phyloP scores from a whole-genome alignment of 1,140 invertebrate species.

The Panulirus ornatus region DNA sequence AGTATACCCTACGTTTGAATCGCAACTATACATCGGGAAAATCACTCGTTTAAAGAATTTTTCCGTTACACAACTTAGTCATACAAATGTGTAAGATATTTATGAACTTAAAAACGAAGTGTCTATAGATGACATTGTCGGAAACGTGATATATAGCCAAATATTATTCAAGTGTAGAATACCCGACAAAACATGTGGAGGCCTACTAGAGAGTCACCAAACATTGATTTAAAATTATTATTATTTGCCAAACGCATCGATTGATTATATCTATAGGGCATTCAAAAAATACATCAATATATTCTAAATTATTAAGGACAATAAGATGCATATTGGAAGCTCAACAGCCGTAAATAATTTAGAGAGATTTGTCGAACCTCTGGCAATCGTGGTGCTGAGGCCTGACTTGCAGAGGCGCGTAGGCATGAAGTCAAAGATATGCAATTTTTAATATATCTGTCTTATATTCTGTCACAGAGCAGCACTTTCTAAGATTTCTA shows the following conservation, averaged over 20 bases:
- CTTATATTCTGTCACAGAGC: too few relatives aligned
- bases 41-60: background rate
- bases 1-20: constrained; percentile 28
- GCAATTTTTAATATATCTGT: background rate
- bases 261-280: background rate
- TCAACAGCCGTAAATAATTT: background rate
- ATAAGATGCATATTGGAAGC: background rate
- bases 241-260: background rate
- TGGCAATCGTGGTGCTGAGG: constrained; percentile 27
- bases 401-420: constrained; percentile 21
- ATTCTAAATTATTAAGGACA: background rate
- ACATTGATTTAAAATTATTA: background rate
- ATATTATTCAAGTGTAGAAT: background rate
- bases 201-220: constrained; percentile 25
- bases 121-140: constrained; percentile 24
- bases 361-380: background rate
- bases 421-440: background rate
- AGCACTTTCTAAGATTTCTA: too few relatives aligned
- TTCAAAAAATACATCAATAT: background rate
- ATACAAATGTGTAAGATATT: background rate
- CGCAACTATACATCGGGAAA: background rate
- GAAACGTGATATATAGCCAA: constrained; percentile 6
- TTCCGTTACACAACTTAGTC: background rate
- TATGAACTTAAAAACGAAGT: background rate
- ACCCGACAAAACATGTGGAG: constrained; percentile 23